Evolutionary conservation across 2,113 vertebrate genomes (phyloP).

Genomic region (Kryptolebias marmoratus): DNA sequence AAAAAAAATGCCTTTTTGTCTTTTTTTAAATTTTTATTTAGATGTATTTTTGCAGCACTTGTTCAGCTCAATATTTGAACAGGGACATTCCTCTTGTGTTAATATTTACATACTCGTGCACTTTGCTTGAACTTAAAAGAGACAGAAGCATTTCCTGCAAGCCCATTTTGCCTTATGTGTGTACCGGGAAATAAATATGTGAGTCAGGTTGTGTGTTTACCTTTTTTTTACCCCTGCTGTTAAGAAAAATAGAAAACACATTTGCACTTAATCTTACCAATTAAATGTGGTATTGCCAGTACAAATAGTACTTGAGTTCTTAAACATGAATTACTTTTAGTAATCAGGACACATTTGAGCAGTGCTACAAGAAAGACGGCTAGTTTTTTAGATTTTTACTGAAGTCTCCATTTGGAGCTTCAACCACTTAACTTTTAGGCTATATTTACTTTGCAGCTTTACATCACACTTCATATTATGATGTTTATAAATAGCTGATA

Average conservation of each 20-base stretch:
- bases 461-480: too few species aligned
- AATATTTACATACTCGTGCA: not conserved
- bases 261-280: slow-evolving; percentile 18
- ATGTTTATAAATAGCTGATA: too few species aligned
- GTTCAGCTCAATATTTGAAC: not conserved
- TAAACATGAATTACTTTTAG: not conserved
- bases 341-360: not conserved
- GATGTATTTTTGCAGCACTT: not conserved
- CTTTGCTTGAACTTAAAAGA: slow-evolving; percentile 24
- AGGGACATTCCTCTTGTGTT: slow-evolving; percentile 5
- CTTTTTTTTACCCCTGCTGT: not conserved
- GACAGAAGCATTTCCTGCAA: not conserved
- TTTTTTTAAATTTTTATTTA: slow-evolving; percentile 2
- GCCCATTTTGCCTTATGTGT: slow-evolving; percentile 5
- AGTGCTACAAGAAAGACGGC: not conserved
- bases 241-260: not conserved
- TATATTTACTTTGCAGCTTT: too few species aligned
- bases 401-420: too few species aligned
- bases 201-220: not conserved
- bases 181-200: slow-evolving; percentile 5
- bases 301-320: not conserved
- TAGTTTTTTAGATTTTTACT: too few species aligned
- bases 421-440: too few species aligned
- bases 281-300: slow-evolving; percentile 23
- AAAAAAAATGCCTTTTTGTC: not conserved